These are phyloP conservation scores for Pteria penguin DNA, from an alignment of 2,888 invertebrate species.

Conservation along the genomic window DNA sequence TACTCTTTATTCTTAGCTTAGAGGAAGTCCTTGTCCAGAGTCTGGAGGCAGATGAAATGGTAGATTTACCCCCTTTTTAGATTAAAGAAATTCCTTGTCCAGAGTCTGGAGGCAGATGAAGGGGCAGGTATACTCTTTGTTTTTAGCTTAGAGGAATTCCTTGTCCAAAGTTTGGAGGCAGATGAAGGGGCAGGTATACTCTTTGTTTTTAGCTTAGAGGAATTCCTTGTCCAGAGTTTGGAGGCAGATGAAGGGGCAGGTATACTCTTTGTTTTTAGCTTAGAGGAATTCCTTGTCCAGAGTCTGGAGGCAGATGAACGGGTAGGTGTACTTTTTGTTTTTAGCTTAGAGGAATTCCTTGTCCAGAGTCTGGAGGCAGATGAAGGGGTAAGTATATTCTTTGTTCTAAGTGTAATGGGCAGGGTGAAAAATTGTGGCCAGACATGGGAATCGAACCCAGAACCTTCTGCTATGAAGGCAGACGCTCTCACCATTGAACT, in stretches of 20 bases:
- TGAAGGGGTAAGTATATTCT: slow-evolving; percentile 73
- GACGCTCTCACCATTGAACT: too few relatives aligned
- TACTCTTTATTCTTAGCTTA: background rate
- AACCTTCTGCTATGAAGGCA: too few relatives aligned
- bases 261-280: too few relatives aligned
- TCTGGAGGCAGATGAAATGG: slow-evolving; percentile 77
- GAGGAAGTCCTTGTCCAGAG: slow-evolving; percentile 76
- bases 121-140: too few relatives aligned
- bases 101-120: too few relatives aligned
- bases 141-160: slow-evolving; percentile 79
- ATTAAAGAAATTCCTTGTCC: too few relatives aligned
- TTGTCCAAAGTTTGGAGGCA: slow-evolving; percentile 76
- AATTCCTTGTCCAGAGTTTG: slow-evolving; percentile 76
- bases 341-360: slow-evolving; percentile 77
- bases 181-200: slow-evolving; percentile 61
- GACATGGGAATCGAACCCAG: too few relatives aligned
- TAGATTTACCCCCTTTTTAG: slow-evolving; percentile 47
- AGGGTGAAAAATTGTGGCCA: too few relatives aligned
- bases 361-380: slow-evolving; percentile 70
- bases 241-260: slow-evolving; percentile 70
- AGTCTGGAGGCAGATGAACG: slow-evolving; percentile 76
- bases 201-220: too few relatives aligned
- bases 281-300: slow-evolving; percentile 76
- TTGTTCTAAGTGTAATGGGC: too few relatives aligned
- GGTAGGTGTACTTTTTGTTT: slow-evolving; percentile 58